A percentile compares a stretch with the other conserved stretches of the same genome.
These are phyloP conservation scores for Heliconius hortense DNA, from an alignment of 2,888 invertebrate species.

Conservation along the genomic window DNA sequence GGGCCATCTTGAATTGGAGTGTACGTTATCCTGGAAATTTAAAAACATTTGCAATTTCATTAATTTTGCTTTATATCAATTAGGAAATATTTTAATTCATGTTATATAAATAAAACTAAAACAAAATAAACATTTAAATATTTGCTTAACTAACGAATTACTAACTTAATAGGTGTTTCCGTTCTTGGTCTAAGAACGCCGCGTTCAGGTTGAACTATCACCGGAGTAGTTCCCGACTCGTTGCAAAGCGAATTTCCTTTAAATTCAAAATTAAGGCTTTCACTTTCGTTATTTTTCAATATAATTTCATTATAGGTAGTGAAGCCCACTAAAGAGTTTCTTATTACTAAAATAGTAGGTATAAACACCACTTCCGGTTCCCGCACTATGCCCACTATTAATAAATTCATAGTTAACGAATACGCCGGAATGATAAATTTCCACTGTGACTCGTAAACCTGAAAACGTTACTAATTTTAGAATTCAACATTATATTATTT, in stretches of 20 bases:
- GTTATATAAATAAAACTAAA: not conserved
- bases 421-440: conserved; percentile 83
- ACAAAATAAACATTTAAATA: conserved; percentile 1
- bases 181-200: conserved; percentile 75
- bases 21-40: conserved; percentile 75
- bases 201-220: conserved; percentile 74
- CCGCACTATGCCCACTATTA: conserved; percentile 84
- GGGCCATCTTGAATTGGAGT: conserved; percentile 80
- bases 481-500: not conserved
- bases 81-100: conserved; percentile 9
- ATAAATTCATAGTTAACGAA: conserved; percentile 78
- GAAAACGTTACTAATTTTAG: conserved; percentile 29
- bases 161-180: conserved; percentile 79
- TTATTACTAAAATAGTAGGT: conserved; percentile 81
- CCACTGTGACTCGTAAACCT: conserved; percentile 85
- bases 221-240: conserved; percentile 77
- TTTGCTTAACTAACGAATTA: conserved; percentile 12
- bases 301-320: conserved; percentile 66
- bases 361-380: conserved; percentile 84
- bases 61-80: not conserved
- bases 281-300: conserved; percentile 80
- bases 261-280: conserved; percentile 77
- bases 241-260: conserved; percentile 79
- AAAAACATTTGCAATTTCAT: not conserved
- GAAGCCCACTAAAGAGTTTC: conserved; percentile 83